A percentile compares a stretch with the other conserved stretches of the same genome.
Conservation (phyloP, 1,140 invertebrate species). For the Agrilus planipennis region DNA sequence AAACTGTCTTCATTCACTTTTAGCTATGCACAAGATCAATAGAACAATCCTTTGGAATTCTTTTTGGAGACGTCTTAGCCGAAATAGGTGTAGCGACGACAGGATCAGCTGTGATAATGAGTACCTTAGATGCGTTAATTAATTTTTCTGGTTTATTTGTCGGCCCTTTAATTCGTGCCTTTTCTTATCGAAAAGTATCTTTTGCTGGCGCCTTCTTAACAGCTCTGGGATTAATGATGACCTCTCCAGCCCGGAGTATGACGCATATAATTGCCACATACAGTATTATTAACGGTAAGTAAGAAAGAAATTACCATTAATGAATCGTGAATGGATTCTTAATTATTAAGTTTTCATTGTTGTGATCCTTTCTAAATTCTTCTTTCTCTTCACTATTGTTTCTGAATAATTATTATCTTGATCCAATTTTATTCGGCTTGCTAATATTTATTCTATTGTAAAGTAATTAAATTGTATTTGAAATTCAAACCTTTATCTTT, state of each 20-base stretch:
- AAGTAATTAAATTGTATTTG: too few relatives aligned
- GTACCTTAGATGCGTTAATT: conserved; percentile 57
- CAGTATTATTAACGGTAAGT: conserved; percentile 60
- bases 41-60: conserved; percentile 63
- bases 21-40: conserved; percentile 62
- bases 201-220: conserved; percentile 51
- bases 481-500: too few relatives aligned
- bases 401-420: too few relatives aligned
- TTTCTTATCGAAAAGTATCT: conserved; percentile 60
- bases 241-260: conserved; percentile 56
- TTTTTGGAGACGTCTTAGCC: conserved; percentile 57
- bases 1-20: too few relatives aligned
- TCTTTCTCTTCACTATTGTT: too few relatives aligned
- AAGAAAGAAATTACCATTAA: too few relatives aligned
- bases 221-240: conserved; percentile 50
- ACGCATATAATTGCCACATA: conserved; percentile 59
- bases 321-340: too few relatives aligned
- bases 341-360: too few relatives aligned
- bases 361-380: too few relatives aligned
- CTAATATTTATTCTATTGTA: too few relatives aligned
- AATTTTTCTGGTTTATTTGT: conserved; percentile 67
- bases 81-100: conserved; percentile 56
- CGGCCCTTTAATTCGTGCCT: conserved; percentile 57
- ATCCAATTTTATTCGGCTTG: too few relatives aligned
- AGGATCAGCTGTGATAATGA: conserved; percentile 57